Conservation (phyloP, 2,113 vertebrate genomes). For the Baryphthengus martii region DNA sequence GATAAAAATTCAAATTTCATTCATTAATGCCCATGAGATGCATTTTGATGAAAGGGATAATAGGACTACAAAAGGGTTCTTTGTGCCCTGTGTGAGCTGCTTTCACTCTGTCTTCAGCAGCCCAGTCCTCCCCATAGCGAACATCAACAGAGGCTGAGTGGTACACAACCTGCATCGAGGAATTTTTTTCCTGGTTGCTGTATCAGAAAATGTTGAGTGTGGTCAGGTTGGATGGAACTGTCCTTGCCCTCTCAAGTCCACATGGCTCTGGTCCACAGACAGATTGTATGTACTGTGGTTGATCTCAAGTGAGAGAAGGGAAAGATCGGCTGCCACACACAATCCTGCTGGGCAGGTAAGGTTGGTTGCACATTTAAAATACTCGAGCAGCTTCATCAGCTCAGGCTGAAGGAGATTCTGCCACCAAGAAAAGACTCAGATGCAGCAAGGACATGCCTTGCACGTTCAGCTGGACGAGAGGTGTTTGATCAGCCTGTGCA, state of each 20-base stretch:
- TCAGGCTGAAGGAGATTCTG: background rate
- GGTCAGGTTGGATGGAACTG: no score
- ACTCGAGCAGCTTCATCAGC: background rate
- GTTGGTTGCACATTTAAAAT: background rate
- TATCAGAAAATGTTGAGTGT: background rate
- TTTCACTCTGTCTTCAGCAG: background rate
- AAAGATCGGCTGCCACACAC: no score
- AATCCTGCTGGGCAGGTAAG: background rate
- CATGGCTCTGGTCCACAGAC: no score
- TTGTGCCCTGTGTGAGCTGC: background rate
- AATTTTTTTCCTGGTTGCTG: background rate
- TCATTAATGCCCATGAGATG: background rate
- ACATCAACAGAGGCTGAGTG: background rate
- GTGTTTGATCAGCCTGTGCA: background rate
- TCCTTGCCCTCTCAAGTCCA: no score
- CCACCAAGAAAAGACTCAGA: background rate
- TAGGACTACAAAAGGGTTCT: background rate
- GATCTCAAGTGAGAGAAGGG: no score
- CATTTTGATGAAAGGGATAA: background rate
- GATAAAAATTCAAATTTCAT: conserved; percentile 1
- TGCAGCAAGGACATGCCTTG: background rate
- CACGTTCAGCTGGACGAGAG: background rate
- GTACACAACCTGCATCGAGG: background rate
- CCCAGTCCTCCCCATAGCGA: background rate
- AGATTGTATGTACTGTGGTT: no score